Evolutionary conservation across 2,888 invertebrate species (phyloP).

Genomic region (Ornithoptera alexandrae): DNA sequence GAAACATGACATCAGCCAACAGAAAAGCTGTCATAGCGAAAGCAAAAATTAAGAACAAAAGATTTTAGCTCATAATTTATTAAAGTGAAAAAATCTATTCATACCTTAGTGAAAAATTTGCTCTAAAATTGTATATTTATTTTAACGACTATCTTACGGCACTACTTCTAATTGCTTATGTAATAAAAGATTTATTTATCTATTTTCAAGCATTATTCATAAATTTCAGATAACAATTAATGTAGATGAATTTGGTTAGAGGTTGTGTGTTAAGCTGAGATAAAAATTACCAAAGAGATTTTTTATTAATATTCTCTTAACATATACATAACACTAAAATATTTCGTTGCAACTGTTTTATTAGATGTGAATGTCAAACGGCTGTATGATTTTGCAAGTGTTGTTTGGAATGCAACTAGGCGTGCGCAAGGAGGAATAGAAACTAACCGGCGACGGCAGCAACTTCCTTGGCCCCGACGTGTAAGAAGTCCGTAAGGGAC

Average conservation of each 20-base stretch:
- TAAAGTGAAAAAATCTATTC: neutral
- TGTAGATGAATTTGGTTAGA: neutral
- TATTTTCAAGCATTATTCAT: neutral
- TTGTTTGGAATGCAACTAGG: constrained; percentile 62
- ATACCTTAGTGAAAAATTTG: neutral
- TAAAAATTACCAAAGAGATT: too few relatives aligned
- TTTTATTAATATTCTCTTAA: neutral
- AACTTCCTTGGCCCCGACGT: constrained; percentile 83
- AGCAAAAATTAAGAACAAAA: neutral
- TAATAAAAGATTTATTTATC: too few relatives aligned
- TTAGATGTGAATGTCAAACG: constrained; percentile 13
- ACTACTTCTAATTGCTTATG: neutral
- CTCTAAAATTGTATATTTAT: neutral
- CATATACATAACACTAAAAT: neutral
- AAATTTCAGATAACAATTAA: neutral
- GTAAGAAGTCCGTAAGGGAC: constrained; percentile 91
- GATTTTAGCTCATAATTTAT: neutral
- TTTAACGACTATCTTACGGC: neutral
- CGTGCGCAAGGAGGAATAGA: constrained; percentile 35
- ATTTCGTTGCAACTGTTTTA: neutral
- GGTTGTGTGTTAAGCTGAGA: too few relatives aligned
- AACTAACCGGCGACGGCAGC: constrained; percentile 76
- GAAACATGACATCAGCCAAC: constrained; percentile 23
- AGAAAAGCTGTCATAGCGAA: neutral
- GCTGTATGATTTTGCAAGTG: constrained; percentile 61